A percentile compares a stretch with the other conserved stretches of the same genome.
Evolutionary conservation across 2,888 invertebrate species (phyloP).

Genomic region (Ophion costatus): DNA sequence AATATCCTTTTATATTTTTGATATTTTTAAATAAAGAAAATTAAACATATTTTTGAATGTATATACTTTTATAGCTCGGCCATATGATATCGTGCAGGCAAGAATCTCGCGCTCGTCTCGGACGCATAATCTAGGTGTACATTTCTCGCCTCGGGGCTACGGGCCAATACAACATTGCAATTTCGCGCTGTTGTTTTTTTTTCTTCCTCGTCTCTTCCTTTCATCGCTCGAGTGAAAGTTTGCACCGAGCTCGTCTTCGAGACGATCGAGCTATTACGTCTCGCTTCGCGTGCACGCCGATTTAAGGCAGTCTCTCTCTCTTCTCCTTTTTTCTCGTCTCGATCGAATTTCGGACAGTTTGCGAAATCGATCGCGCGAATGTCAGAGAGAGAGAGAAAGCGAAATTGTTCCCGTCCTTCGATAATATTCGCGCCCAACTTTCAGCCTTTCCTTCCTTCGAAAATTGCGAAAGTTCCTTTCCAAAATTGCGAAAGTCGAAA

Average conservation of each 20-base stretch:
- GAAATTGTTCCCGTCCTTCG: conserved; percentile 2
- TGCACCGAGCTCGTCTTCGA: conserved; percentile 44
- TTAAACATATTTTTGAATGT: no score
- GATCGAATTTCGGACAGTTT: conserved; percentile 1
- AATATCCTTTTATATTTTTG: no score
- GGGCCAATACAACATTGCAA: conserved; percentile 29
- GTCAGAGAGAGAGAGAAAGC: neutral
- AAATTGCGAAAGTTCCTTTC: neutral
- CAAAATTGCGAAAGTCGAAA: neutral
- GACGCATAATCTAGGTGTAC: neutral
- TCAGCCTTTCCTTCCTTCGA: neutral
- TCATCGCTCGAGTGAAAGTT: conserved; percentile 60
- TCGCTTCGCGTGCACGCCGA: conserved; percentile 10
- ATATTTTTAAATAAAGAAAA: no score
- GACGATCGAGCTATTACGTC: conserved; percentile 40
- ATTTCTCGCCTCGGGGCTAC: conserved; percentile 20
- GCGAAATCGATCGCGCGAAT: conserved; percentile 5
- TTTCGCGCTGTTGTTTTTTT: conserved; percentile 13
- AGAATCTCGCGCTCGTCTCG: conserved; percentile 38
- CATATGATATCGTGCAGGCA: conserved; percentile 51
- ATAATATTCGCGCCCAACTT: neutral
- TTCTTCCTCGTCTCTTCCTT: neutral
- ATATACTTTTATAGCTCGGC: no score
- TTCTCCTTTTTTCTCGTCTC: conserved; percentile 12
- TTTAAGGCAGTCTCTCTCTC: neutral